phyloP scores from a whole-genome alignment of 2,888 invertebrate species.

The Orthonevra nobilis region DNA sequence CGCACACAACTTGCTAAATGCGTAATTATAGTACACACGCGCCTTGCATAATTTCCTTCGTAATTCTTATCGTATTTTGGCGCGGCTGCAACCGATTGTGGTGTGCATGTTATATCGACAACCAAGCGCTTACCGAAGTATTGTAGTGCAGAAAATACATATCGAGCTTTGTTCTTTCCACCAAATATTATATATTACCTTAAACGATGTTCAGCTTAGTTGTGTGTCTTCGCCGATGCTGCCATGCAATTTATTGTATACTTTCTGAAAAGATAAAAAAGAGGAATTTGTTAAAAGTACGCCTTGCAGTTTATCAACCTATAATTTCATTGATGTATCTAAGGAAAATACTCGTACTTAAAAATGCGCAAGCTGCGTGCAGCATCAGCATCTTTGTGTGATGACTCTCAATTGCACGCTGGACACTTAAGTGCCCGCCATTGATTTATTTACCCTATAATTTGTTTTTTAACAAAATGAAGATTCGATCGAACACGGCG shows the following conservation, averaged over 20 bases:
- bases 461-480: constrained; percentile 53
- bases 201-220: constrained; percentile 62
- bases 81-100: constrained; percentile 10
- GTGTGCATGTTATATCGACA: constrained; percentile 8
- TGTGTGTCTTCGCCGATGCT: constrained; percentile 47
- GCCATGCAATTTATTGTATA: constrained; percentile 54
- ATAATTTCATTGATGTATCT: constrained; percentile 64
- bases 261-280: constrained; percentile 29
- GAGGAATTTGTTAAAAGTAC: constrained; percentile 22
- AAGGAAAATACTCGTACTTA: constrained; percentile 14
- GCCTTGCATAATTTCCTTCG: constrained; percentile 43
- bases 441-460: constrained; percentile 68
- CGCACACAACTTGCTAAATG: constrained; percentile 69
- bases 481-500: constrained; percentile 53
- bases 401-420: constrained; percentile 54
- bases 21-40: constrained; percentile 53
- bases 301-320: constrained; percentile 66
- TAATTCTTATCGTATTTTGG: constrained; percentile 34
- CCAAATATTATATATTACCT: constrained; percentile 67
- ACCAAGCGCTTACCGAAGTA: constrained; percentile 53
- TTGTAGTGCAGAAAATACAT: constrained; percentile 8
- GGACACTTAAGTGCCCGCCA: constrained; percentile 61
- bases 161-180: constrained; percentile 24
- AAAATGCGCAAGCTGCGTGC: constrained; percentile 56
- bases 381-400: constrained; percentile 49